A percentile compares a stretch with the other conserved stretches of the same genome.
Evolutionary conservation across 1,140 invertebrate genomes (phyloP).

Genomic region (Eueides isabella): DNA sequence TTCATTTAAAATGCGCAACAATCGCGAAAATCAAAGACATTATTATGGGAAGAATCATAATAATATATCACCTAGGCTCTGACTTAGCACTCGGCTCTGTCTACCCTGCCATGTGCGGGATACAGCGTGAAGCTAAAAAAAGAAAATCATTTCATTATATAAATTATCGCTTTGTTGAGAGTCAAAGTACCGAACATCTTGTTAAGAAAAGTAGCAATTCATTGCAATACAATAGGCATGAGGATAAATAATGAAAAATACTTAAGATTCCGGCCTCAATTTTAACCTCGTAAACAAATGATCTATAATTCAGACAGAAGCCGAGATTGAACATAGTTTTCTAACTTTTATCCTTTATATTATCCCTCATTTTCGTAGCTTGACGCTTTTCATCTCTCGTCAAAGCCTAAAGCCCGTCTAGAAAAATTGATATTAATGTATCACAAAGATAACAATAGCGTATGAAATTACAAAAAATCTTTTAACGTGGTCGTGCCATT

Average conservation of each 20-base stretch:
- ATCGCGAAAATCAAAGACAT: no score
- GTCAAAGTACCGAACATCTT: neutral
- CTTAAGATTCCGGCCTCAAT: neutral
- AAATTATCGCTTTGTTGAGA: neutral
- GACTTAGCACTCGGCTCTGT: no score
- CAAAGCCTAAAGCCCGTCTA: conserved; percentile 31
- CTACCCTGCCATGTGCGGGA: no score
- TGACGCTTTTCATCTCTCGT: conserved; percentile 19
- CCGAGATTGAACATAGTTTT: conserved; percentile 3
- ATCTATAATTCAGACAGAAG: neutral
- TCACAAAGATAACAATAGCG: conserved; percentile 34
- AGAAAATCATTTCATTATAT: no score
- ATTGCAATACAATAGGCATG: neutral
- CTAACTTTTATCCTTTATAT: conserved; percentile 13
- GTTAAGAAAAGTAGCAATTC: neutral
- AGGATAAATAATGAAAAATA: neutral
- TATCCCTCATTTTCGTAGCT: conserved; percentile 21
- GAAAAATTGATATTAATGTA: conserved; percentile 39
- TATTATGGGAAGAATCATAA: no score
- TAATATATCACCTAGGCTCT: no score
- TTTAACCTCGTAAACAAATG: neutral
- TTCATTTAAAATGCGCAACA: no score
- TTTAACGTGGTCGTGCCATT: conserved; percentile 23
- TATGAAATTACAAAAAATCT: conserved; percentile 31
- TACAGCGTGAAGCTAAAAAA: no score